Evolutionary conservation across 64 coral and sea anemone genomes (phyloP), one percentile per base, ranked within the genome.

Genomic region (Pachyseris speciosa): DNA sequence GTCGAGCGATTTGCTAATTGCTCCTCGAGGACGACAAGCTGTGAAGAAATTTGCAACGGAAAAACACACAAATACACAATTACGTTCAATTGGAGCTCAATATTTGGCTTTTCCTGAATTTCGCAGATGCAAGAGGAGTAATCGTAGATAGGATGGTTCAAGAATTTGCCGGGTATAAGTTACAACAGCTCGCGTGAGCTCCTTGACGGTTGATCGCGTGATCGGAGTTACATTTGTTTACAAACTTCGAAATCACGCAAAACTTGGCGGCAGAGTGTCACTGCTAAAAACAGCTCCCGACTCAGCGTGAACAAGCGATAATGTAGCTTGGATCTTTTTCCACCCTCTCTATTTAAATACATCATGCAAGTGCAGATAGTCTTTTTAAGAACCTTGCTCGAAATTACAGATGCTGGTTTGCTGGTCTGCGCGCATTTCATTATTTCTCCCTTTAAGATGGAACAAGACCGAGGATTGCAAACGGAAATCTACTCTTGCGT

Each of bases 151-250:
- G 28, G 2, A 34, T 30, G 64, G 15, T 67, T 29, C 65, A 33
- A 33, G 30, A 34, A 34, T 7, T 30, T 31, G 24, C 61, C 5
- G n/a, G 30, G 48, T 37, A 17, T 20, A 30, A 57, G 5, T 79
- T 15, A 28, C 19, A 0, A n/a, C 7, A 7, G 9, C 12, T 36
- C 53, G 77, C 77, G 77, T 81, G 77, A 81, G 30, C 55, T 40
- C 1, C 9, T 9, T 36, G 9, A 1, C 12, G 7, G 33, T 63
- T 29, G 33, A 63, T 81, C 77, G 77, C 77, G 77, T 81, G 77
- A 81, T 81, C 37, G 7, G 63, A 81, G 36, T 81, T 61, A 63
- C 77, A 61, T 81, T 81, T 81, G 77, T 81, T 81, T 81, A 81
- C 51, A 60, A 39, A 9, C 2, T 11, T 81, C 2, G 7, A 81